Percentiles rank a stretch among this genome's conserved stretches.
Evolutionary conservation across 2,888 invertebrate species (phyloP).

Genomic region (Pecten maximus): DNA sequence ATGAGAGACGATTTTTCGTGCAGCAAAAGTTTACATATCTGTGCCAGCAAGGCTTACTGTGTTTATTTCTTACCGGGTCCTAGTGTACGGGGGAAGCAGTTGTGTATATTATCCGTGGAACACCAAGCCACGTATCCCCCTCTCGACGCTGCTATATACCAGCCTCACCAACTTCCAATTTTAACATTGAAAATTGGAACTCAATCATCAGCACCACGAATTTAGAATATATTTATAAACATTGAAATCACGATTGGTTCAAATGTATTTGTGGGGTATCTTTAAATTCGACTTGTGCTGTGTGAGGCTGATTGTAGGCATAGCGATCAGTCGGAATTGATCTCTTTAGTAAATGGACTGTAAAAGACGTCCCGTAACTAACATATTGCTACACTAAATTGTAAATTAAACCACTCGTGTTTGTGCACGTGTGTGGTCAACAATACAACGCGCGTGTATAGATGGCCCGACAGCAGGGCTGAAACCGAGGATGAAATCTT

Average conservation of each 20-base stretch:
- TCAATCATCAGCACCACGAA: slow-evolving; percentile 23
- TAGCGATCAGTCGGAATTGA: background rate
- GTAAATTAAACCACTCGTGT: background rate
- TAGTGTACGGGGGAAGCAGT: background rate
- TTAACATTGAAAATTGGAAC: slow-evolving; percentile 35
- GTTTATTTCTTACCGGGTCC: slow-evolving; percentile 20
- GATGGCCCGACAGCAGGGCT: background rate
- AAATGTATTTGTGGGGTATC: background rate
- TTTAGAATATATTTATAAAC: slow-evolving; percentile 35
- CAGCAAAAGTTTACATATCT: slow-evolving; percentile 33
- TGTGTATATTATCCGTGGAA: slow-evolving; percentile 11
- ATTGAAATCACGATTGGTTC: slow-evolving; percentile 20
- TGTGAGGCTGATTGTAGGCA: background rate
- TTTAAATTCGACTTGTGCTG: background rate
- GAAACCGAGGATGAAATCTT: background rate
- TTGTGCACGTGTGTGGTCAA: background rate
- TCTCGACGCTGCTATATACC: background rate
- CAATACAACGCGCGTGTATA: background rate
- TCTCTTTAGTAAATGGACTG: background rate
- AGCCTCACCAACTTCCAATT: slow-evolving; percentile 35
- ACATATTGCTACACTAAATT: background rate
- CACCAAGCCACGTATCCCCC: background rate
- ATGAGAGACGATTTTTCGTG: slow-evolving; percentile 25
- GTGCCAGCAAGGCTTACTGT: slow-evolving; percentile 15
- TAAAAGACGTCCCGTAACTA: background rate